phyloP scores from a whole-genome alignment of 2,113 vertebrate species.

The Indicator indicator region DNA sequence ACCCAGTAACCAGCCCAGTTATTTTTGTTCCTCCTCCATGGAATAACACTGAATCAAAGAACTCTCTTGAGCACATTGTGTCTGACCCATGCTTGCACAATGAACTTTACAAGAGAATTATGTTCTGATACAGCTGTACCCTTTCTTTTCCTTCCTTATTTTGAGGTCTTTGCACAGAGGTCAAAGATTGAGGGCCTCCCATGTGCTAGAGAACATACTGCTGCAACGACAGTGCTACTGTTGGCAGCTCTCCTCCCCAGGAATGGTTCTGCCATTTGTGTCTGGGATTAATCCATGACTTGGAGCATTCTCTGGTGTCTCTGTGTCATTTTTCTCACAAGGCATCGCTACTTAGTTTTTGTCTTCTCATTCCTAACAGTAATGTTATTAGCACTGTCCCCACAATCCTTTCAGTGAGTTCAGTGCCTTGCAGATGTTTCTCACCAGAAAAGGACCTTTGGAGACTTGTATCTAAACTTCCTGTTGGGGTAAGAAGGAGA shows the following conservation, averaged over 20 bases:
- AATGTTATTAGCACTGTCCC: neutral
- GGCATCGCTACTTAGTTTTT: neutral
- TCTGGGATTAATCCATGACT: neutral
- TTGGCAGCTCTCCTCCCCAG: neutral
- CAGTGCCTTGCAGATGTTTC: neutral
- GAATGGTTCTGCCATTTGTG: neutral
- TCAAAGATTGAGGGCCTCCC: neutral
- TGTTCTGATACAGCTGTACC: neutral
- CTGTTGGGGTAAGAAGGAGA: slow-evolving; percentile 35
- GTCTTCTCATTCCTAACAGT: neutral
- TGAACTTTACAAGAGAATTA: neutral
- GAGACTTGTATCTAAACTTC: slow-evolving; percentile 19
- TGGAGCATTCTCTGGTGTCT: neutral
- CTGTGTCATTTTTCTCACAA: neutral
- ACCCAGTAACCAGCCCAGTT: neutral
- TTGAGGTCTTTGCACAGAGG: neutral
- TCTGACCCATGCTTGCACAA: neutral
- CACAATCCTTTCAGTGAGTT: neutral
- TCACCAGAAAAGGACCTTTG: slow-evolving; percentile 39
- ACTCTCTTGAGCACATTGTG: neutral
- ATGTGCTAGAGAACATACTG: neutral
- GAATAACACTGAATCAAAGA: neutral
- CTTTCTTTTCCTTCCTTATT: neutral
- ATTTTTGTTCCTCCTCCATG: neutral
- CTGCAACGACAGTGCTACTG: neutral